Percentiles rank a stretch among this genome's conserved stretches.
Conservation (phyloP, 2,797 vertebrate species). For the Pseudochaenichthys georgianus region DNA sequence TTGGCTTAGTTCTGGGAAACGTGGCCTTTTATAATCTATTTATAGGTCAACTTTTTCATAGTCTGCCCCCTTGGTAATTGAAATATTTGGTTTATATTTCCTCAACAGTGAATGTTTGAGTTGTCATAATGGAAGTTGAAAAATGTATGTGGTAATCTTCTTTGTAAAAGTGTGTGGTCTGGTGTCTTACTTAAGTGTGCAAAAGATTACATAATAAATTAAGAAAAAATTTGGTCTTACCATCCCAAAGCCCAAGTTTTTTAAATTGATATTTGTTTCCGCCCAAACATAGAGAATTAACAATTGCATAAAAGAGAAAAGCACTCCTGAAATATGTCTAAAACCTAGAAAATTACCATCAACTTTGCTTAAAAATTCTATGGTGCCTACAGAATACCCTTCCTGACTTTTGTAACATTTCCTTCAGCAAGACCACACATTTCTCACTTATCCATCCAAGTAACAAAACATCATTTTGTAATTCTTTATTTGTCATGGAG, state of each 20-base stretch:
- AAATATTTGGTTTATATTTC: slow-evolving; percentile 10
- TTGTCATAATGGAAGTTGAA: neutral
- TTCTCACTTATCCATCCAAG: neutral
- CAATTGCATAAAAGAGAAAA: neutral
- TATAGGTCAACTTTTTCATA: neutral
- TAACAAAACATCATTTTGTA: neutral
- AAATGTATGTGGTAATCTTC: no score
- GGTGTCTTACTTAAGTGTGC: neutral
- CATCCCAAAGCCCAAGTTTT: neutral
- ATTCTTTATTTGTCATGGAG: no score
- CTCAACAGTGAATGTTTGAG: neutral
- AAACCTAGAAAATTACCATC: neutral
- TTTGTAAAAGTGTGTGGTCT: neutral
- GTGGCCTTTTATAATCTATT: slow-evolving; percentile 14
- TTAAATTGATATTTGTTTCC: neutral
- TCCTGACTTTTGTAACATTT: neutral
- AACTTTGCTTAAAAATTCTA: neutral
- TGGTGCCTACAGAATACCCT: neutral
- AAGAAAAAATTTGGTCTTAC: neutral
- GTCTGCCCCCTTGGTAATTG: slow-evolving; percentile 2
- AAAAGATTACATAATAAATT: neutral
- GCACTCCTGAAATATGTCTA: no score
- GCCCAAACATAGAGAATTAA: neutral
- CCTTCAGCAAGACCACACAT: neutral
- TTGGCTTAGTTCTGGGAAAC: slow-evolving; percentile 26